These are phyloP conservation scores for Nemurella pictetii DNA, from an alignment of 2,888 invertebrate genomes.

Conservation along the genomic window DNA sequence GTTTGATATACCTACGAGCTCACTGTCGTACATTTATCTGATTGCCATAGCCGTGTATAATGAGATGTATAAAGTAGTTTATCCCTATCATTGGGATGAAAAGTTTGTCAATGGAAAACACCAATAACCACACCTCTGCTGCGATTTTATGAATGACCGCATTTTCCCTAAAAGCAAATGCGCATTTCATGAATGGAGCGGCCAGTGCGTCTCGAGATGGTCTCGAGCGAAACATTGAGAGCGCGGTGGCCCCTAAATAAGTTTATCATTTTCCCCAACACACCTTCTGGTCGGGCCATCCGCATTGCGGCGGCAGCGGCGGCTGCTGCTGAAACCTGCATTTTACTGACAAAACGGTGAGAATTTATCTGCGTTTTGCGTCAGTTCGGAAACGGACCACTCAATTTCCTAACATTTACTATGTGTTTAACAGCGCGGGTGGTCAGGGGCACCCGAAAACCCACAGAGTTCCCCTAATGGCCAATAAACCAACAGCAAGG, in stretches of 20 bases:
- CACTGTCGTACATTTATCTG: too few species aligned
- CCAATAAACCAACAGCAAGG: not conserved
- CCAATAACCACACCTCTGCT: too few species aligned
- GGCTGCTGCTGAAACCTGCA: not conserved
- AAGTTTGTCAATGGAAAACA: too few species aligned
- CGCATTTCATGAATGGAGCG: not conserved
- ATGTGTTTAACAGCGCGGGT: not conserved
- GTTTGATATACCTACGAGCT: too few species aligned
- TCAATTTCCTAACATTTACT: not conserved
- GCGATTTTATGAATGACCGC: not conserved
- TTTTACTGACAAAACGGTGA: conserved; percentile 9
- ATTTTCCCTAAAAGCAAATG: not conserved
- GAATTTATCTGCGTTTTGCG: conserved; percentile 13
- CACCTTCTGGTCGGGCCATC: too few species aligned
- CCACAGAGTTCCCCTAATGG: not conserved
- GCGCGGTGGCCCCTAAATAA: not conserved
- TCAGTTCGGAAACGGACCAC: not conserved
- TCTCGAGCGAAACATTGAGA: too few species aligned
- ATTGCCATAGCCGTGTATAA: too few species aligned
- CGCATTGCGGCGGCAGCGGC: not conserved
- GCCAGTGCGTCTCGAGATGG: not conserved
- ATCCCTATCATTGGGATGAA: too few species aligned
- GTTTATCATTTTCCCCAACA: not conserved
- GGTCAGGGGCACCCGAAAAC: not conserved
- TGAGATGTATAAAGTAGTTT: too few species aligned